Conservation (phyloP, 2,888 invertebrate species). For the Drosophila engyochracea region DNA sequence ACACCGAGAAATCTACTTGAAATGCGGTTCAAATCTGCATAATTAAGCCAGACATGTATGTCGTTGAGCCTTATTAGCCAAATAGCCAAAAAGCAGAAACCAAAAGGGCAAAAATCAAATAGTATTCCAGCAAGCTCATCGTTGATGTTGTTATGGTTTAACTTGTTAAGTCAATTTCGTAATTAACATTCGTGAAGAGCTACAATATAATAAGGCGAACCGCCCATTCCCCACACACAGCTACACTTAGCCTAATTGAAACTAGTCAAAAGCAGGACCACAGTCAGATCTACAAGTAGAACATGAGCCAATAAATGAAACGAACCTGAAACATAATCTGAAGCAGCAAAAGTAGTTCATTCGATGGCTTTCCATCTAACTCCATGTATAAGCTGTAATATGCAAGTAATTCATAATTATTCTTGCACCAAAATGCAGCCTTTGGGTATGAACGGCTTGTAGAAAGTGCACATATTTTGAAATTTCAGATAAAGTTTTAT, state of each 20-base stretch:
- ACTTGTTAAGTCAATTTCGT: constrained; percentile 72
- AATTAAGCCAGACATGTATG: constrained; percentile 34
- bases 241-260: constrained; percentile 54
- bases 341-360: neutral
- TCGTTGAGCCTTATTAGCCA: constrained; percentile 17
- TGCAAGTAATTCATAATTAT: constrained; percentile 25
- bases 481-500: neutral
- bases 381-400: neutral
- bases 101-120: constrained; percentile 24
- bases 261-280: constrained; percentile 30
- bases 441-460: neutral
- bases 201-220: constrained; percentile 3
- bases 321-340: constrained; percentile 1
- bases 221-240: neutral
- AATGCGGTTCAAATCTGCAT: constrained; percentile 30
- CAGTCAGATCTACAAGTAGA: constrained; percentile 19
- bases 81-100: constrained; percentile 28
- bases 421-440: neutral
- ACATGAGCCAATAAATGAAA: constrained; percentile 7
- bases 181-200: constrained; percentile 66
- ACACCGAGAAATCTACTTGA: neutral
- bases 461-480: neutral
- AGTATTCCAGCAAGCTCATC: constrained; percentile 4
- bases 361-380: neutral
- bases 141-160: constrained; percentile 31